Conservation (phyloP, 2,888 invertebrate species). For the Clivina fossor region DNA sequence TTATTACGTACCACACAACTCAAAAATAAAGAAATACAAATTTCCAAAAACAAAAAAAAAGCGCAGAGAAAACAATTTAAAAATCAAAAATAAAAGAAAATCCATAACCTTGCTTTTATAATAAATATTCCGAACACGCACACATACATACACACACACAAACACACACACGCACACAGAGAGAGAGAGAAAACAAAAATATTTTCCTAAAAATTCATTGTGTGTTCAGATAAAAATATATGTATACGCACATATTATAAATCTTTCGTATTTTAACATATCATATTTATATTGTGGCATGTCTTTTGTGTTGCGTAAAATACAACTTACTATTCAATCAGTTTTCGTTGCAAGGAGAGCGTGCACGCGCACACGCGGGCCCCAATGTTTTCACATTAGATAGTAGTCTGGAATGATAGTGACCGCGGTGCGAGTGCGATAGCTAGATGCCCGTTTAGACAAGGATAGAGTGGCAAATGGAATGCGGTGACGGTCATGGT, state of each 20-base stretch:
- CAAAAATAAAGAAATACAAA: too few relatives aligned
- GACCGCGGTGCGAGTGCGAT: constrained; percentile 25
- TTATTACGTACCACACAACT: too few relatives aligned
- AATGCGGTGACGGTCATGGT: constrained; percentile 45
- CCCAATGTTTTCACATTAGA: constrained; percentile 43
- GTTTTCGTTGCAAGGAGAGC: constrained; percentile 7
- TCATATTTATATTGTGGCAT: not conserved
- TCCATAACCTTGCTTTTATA: not conserved
- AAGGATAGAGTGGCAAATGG: constrained; percentile 38
- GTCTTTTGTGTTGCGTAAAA: constrained; percentile 12
- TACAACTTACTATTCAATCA: constrained; percentile 10
- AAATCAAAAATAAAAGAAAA: not conserved
- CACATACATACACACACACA: not conserved
- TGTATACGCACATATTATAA: not conserved
- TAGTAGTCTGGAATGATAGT: constrained; percentile 33
- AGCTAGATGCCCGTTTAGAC: constrained; percentile 1
- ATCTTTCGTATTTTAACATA: not conserved
- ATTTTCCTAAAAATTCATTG: constrained; percentile 16
- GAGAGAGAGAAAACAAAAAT: constrained; percentile 9
- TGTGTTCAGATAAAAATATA: constrained; percentile 8
- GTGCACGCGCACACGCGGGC: too few relatives aligned
- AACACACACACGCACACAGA: not conserved
- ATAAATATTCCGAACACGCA: not conserved
- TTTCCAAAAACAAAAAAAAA: too few relatives aligned
- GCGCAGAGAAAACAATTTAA: not conserved